Base-by-base conservation (phyloP, 2,113 vertebrate species). In the Tupaia tana region DNA sequence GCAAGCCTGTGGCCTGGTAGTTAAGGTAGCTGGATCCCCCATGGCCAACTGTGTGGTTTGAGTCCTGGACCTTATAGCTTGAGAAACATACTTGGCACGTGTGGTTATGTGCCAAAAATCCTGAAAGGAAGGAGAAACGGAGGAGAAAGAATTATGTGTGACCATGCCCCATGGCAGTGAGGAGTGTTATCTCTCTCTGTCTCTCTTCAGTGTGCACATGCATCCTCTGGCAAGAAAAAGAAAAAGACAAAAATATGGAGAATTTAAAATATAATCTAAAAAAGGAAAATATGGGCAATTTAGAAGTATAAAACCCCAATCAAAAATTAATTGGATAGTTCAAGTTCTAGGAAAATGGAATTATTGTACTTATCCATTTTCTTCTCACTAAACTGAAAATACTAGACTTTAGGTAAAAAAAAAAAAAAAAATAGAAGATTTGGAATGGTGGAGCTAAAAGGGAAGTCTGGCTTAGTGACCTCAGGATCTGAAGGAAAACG, bases 221-320 rank as follows among this genome's bases (percentile, higher is more conserved):
- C 43, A 43, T 43, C 43, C 43, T 25, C 15, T 59, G 22, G 61
- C 15, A 15, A 63, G 20, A 63, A 63, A 63, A 63, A 63, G n/a
- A 63, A 20, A 20, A 63, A 63, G 20, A 70, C 14, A 31, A 67
- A 75, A 22, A n/a, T 14, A 16, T n/a, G 18, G 77, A 59, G 27
- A 59, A 79, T 59, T 59, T 59, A 20, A 79, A 85, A 71, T 14
- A 52, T 43, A 78, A 24, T 69, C n/a, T 61, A 87, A 58, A 58
- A 89, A 52, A 27, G 22, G 13, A 24, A 89, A 75, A 85, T 96
- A 73, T 52, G 25, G 24, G 15, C 66, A 90, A 70, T 95, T 93
- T 83, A 54, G 29, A 89, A 91, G 78, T 94, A 63, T 20, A 88
- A 91, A 94, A n/a, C 52, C 2, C 63, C 20, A 79, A 89, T 96